These are phyloP conservation scores for Bolborhynchus lineola DNA, from an alignment of 2,113 vertebrate genomes.

Conservation along the genomic window DNA sequence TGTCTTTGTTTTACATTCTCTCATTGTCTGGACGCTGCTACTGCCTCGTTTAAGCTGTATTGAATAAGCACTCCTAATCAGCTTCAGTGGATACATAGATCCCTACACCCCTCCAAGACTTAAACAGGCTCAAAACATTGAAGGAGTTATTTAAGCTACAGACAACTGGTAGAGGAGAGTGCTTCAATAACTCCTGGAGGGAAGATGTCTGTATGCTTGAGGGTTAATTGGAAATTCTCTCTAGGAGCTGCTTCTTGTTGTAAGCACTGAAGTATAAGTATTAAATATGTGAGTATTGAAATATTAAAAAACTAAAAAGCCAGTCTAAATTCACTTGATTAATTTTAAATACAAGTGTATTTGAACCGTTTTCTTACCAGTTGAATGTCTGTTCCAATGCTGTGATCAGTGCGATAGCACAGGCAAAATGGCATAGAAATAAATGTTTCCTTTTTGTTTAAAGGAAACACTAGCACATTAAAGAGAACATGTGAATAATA, in stretches of 20 bases:
- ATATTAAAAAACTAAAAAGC: background rate
- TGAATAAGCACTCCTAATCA: background rate
- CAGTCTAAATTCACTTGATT: background rate
- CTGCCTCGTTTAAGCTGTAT: background rate
- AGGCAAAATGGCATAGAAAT: background rate
- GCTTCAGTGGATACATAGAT: background rate
- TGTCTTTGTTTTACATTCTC: background rate
- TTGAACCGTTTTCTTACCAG: background rate
- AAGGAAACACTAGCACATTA: background rate
- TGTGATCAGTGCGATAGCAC: background rate
- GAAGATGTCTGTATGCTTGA: background rate
- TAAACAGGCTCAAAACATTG: background rate
- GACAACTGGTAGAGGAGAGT: background rate
- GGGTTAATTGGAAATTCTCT: background rate
- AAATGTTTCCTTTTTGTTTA: background rate
- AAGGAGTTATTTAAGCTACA: background rate
- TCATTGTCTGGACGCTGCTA: background rate
- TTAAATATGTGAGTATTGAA: background rate
- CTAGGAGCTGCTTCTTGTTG: background rate
- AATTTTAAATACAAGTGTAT: background rate
- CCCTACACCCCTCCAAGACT: background rate
- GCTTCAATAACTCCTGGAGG: background rate
- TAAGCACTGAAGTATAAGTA: background rate
- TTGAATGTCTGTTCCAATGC: background rate
- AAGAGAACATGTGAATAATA: background rate